Conservation (phyloP, 2,797 vertebrate genomes). For the Oceanodroma leucorhoa region DNA sequence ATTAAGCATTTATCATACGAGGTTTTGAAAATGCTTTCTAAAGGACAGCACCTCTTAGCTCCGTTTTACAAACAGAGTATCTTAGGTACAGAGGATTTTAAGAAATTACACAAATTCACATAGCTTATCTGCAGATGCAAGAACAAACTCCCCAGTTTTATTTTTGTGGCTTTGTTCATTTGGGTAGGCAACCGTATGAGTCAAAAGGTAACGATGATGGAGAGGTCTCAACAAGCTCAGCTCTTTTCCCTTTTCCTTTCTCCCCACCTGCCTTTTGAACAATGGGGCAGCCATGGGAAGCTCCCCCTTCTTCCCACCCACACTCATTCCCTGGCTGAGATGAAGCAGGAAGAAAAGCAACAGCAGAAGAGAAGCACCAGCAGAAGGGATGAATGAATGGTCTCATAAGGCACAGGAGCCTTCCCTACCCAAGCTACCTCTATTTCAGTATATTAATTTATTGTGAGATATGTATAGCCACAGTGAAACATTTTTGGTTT, state of each 20-base stretch:
- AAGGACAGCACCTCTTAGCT: not conserved
- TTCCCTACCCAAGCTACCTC: not conserved
- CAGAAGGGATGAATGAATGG: not conserved
- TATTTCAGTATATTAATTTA: not conserved
- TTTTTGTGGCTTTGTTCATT: not conserved
- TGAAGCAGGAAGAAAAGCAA: not conserved
- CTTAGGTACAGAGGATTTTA: not conserved
- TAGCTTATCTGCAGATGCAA: not conserved
- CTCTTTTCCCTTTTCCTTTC: not conserved
- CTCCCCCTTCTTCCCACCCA: not conserved
- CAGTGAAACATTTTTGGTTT: not conserved
- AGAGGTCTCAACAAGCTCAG: not conserved
- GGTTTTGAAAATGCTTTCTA: slow-evolving; percentile 6
- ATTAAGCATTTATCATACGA: not conserved
- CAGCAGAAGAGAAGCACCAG: not conserved
- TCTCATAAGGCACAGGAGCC: not conserved
- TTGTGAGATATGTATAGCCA: fast-evolving
- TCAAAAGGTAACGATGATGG: not conserved
- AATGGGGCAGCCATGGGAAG: fast-evolving
- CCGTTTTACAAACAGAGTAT: not conserved
- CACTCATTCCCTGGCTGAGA: not conserved
- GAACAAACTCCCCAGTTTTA: not conserved
- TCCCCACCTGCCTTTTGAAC: not conserved
- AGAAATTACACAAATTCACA: not conserved
- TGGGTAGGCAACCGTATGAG: not conserved